Base-by-base conservation (phyloP, 2,113 vertebrate species). In the Brachyhypopomus gauderio region DNA sequence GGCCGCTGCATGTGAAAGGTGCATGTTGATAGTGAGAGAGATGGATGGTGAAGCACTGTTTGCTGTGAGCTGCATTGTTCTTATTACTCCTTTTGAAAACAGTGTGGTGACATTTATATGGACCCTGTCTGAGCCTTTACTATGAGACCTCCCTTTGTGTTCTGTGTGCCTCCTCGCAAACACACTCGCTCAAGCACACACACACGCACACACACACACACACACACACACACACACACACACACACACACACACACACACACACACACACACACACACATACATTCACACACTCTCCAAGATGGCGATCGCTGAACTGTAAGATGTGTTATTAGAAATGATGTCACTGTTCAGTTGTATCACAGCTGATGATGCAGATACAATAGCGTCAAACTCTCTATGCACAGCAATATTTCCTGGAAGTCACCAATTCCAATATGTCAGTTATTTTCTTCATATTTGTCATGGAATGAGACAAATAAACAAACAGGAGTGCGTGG, bases 1-100 rank as follows among this genome's bases (percentile, higher is more conserved):
- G 74, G 84, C 77, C 45, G 25, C 73, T 88, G 86, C 72, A 72
- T 89, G 77, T 89, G 87, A 90, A 89, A 87, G 83, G 79, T 67
- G 71, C 74, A 69, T 80, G 62, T 82, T 84, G 82, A 88, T 59
- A 76, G 70, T 86, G 76, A 55, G 76, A 80, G 87, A 89, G 88
- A 91, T 79, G 86, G 86, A 89, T 85, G 82, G 85, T 69, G 34
- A 22, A 83, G 83, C 72, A 84, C 70, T 81, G 78, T 80, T 84
- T 84, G 72, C 84, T 81, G 75, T 82, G 76, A 83, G 82, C 79
- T 52, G 82, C 76, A 88, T 89, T 87, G 86, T 89, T 81, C 77
- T n/a, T 66, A 77, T 59, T 71, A 72, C 60, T 80, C 70, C 83
- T 72, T 85, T 86, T 85, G 67, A 86, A 79, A 79, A 85, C 80